Percentiles rank a stretch among this genome's conserved stretches.
These are phyloP conservation scores for Sciurus vulgaris DNA, from an alignment of 2,797 vertebrate genomes.

Conservation along the genomic window DNA sequence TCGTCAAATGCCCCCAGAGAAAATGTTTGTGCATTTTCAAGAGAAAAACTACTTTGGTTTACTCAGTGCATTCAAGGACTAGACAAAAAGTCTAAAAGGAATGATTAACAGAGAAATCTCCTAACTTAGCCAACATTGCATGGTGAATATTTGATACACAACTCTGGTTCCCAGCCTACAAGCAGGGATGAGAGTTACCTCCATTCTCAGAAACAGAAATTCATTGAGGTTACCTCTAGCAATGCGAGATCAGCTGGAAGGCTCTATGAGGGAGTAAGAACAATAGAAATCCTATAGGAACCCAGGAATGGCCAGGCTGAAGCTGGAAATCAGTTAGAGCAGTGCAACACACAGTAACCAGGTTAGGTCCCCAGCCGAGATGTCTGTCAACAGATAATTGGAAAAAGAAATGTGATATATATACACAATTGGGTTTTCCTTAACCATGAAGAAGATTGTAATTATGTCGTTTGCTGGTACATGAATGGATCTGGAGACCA, in stretches of 20 bases:
- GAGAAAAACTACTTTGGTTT: background rate
- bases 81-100: background rate
- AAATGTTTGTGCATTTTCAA: conserved; percentile 47
- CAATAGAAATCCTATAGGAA: background rate
- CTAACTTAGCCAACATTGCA: conserved; percentile 12
- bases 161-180: background rate
- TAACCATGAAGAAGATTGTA: too few relatives aligned
- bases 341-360: too few relatives aligned
- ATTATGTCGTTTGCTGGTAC: too few relatives aligned
- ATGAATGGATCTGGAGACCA: too few relatives aligned
- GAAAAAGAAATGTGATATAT: too few relatives aligned
- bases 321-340: background rate
- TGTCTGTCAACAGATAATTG: too few relatives aligned
- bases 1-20: background rate
- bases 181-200: background rate
- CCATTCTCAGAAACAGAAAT: conserved; percentile 31
- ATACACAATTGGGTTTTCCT: too few relatives aligned
- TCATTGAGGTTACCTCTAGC: background rate
- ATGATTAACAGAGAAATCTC: conserved; percentile 56
- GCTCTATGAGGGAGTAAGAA: background rate
- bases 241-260: background rate
- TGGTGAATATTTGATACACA: conserved; percentile 53
- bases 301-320: background rate
- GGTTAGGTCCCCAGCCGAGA: too few relatives aligned
- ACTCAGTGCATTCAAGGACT: conserved; percentile 23